A percentile compares a stretch with the other conserved stretches of the same genome.
Conservation (phyloP, 2,888 invertebrate genomes). For the Dynastes maya region DNA sequence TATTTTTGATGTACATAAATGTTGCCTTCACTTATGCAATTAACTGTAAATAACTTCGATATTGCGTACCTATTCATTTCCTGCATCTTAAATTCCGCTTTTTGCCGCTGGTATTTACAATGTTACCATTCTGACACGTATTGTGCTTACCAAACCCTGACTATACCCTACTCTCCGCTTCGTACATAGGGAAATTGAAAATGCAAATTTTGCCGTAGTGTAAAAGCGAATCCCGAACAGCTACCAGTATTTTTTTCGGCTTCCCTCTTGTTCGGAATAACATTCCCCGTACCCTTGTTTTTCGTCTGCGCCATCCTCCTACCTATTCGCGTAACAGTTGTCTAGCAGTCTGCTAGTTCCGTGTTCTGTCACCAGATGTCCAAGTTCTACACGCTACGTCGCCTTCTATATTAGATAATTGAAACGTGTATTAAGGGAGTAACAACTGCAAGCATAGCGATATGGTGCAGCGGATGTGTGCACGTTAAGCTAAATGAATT, state of each 20-base stretch:
- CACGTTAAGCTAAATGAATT: conserved; percentile 26
- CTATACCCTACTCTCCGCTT: background rate
- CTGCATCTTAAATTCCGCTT: too few species aligned
- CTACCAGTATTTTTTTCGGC: conserved; percentile 33
- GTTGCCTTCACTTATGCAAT: too few species aligned
- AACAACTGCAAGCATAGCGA: conserved; percentile 26
- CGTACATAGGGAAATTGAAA: conserved; percentile 29
- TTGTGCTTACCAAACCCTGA: conserved; percentile 2
- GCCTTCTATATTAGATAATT: conserved; percentile 32
- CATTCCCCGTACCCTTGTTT: background rate
- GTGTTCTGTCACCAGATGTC: conserved; percentile 38
- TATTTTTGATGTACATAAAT: too few species aligned
- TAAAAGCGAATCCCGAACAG: conserved; percentile 32
- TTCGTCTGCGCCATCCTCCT: background rate
- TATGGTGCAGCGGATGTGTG: background rate
- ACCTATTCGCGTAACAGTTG: conserved; percentile 32
- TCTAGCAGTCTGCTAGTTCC: conserved; percentile 29
- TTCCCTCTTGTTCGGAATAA: conserved; percentile 40
- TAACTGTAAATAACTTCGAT: too few species aligned
- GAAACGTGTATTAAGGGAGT: conserved; percentile 37
- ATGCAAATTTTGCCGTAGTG: conserved; percentile 20
- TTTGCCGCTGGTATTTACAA: conserved; percentile 2
- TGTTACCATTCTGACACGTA: conserved; percentile 6
- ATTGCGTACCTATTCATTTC: too few species aligned
- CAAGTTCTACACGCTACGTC: conserved; percentile 27